phyloP scores from a whole-genome alignment of 1,140 invertebrate genomes.

The Euwallacea similis region DNA sequence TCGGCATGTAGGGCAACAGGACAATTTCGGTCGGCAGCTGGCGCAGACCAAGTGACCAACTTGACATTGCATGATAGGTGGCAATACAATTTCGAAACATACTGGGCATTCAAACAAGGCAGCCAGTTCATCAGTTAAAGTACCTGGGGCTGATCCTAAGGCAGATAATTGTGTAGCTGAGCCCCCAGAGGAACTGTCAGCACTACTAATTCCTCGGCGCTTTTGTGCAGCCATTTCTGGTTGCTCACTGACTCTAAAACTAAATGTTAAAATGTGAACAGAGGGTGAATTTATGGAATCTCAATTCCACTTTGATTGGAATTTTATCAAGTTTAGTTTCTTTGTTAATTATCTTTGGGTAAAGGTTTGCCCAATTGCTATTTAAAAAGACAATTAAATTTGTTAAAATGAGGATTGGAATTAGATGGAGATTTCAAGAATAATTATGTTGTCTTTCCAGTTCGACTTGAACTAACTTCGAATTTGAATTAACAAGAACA shows the following conservation, averaged over 20 bases:
- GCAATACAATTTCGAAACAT: conserved; percentile 99
- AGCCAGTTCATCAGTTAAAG: conserved; percentile 83
- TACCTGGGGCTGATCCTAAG: conserved; percentile 51
- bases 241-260: no score
- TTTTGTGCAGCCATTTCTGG: conserved; percentile 43
- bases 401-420: no score
- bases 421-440: no score
- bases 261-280: no score
- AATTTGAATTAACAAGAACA: no score
- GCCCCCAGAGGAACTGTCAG: conserved; percentile 41
- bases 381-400: background rate
- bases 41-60: conserved; percentile 90
- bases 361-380: background rate
- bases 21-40: conserved; percentile 93
- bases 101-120: conserved; percentile 99
- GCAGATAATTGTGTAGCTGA: conserved; percentile 41
- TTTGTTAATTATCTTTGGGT: background rate
- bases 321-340: background rate
- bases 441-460: no score
- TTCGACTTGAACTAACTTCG: no score
- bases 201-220: conserved; percentile 40
- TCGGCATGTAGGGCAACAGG: conserved; percentile 96
- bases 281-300: no score
- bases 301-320: background rate
- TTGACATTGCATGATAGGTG: conserved; percentile 90